Percentiles rank a stretch among this genome's conserved stretches.
phyloP scores from a whole-genome alignment of 2,113 vertebrate genomes.

The Lampris megalopsis region DNA sequence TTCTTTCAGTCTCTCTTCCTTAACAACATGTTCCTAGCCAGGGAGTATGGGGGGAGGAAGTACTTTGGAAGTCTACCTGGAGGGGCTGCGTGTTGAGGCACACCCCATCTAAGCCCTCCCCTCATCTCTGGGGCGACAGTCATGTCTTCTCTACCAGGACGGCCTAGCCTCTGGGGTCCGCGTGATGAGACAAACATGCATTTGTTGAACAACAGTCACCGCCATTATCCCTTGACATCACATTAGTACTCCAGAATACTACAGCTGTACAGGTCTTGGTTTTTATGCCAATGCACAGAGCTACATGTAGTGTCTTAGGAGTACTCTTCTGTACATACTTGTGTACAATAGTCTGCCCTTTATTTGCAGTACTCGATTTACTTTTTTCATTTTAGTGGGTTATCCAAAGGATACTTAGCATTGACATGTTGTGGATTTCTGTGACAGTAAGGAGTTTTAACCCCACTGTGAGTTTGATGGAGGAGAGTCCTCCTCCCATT shows the following conservation, averaged over 20 bases:
- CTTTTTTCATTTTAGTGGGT: too few species aligned
- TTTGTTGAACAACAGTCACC: slow-evolving; percentile 16
- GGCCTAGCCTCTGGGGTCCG: slow-evolving; percentile 48
- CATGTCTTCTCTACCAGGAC: slow-evolving; percentile 37
- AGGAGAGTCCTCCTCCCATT: too few species aligned
- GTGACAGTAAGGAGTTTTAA: too few species aligned
- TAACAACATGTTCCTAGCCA: slow-evolving; percentile 49
- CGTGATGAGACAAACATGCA: slow-evolving; percentile 46
- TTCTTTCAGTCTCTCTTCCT: slow-evolving; percentile 31
- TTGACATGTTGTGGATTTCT: too few species aligned
- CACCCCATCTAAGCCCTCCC: slow-evolving; percentile 51
- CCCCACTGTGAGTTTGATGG: too few species aligned
- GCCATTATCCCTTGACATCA: slow-evolving; percentile 25
- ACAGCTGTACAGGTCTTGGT: neutral
- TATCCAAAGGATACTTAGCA: too few species aligned
- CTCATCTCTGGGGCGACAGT: slow-evolving; percentile 54
- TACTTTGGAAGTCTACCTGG: slow-evolving; percentile 77
- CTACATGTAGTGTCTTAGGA: slow-evolving; percentile 3
- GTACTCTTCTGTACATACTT: too few species aligned
- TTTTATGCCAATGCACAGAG: neutral
- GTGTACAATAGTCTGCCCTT: too few species aligned
- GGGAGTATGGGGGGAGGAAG: slow-evolving; percentile 62
- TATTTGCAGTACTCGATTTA: too few species aligned
- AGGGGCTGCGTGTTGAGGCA: slow-evolving; percentile 77
- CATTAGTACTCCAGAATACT: slow-evolving; percentile 24